These are phyloP conservation scores for Cyprinodon brontotheroides DNA, from an alignment of 2,113 vertebrate species.

Conservation along the genomic window DNA sequence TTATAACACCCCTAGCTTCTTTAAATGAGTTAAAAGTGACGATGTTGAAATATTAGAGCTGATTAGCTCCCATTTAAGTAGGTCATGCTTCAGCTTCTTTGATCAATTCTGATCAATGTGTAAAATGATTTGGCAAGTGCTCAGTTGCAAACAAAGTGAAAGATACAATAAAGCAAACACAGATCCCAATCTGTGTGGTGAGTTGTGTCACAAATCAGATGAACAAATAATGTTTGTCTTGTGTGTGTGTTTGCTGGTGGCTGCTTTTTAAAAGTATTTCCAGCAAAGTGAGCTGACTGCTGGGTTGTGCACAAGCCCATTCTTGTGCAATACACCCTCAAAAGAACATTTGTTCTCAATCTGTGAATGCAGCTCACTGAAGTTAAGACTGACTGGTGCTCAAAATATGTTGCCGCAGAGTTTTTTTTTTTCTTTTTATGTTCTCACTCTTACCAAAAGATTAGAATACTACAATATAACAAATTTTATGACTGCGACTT, in stretches of 20 bases:
- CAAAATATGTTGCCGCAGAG: slow-evolving; percentile 31
- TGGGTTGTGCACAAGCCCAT: slow-evolving; percentile 52
- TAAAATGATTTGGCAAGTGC: slow-evolving; percentile 45
- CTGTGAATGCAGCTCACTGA: slow-evolving; percentile 68
- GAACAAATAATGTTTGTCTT: slow-evolving; percentile 42
- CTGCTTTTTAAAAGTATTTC: slow-evolving; percentile 57
- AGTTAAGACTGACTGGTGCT: slow-evolving; percentile 45
- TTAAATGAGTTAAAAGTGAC: slow-evolving; percentile 6
- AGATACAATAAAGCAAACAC: slow-evolving; percentile 41
- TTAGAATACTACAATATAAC: slow-evolving; percentile 30
- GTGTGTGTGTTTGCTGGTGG: slow-evolving; percentile 37
- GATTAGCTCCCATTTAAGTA: slow-evolving; percentile 23
- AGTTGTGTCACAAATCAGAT: slow-evolving; percentile 47
- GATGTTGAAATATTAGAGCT: slow-evolving; percentile 35
- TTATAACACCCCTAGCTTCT: not conserved
- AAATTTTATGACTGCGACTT: slow-evolving; percentile 31
- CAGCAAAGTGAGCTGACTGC: slow-evolving; percentile 59
- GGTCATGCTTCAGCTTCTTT: slow-evolving; percentile 23
- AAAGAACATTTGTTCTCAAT: slow-evolving; percentile 76
- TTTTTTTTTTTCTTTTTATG: slow-evolving; percentile 28
- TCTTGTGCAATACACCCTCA: slow-evolving; percentile 67
- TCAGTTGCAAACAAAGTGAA: slow-evolving; percentile 35
- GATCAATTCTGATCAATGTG: slow-evolving; percentile 44
- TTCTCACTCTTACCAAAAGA: slow-evolving; percentile 14
- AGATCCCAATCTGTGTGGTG: slow-evolving; percentile 22